Evolutionary conservation across 1,140 invertebrate species (phyloP).

Genomic region (Drosophila nigromelanica): DNA sequence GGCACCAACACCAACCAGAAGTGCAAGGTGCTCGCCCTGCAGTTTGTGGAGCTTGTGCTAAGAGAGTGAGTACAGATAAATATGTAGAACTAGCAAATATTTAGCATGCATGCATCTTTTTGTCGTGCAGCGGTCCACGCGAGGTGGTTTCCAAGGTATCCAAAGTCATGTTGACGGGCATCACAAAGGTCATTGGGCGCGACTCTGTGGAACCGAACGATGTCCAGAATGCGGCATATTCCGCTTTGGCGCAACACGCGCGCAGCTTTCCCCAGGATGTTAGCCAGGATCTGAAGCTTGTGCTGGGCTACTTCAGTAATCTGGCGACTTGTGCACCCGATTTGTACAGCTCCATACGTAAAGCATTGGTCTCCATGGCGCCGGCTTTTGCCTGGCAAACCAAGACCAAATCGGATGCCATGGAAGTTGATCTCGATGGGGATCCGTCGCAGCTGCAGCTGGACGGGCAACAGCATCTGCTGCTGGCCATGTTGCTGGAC

Average conservation of each 20-base stretch:
- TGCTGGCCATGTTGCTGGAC: constrained; percentile 84
- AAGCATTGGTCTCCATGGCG: constrained; percentile 89
- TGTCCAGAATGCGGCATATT: constrained; percentile 80
- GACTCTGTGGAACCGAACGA: constrained; percentile 84
- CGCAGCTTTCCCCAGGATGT: constrained; percentile 88
- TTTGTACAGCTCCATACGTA: constrained; percentile 88
- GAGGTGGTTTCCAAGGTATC: constrained; percentile 87
- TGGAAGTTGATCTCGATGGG: constrained; percentile 52
- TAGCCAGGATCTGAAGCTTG: constrained; percentile 85
- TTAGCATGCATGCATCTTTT: constrained; percentile 1
- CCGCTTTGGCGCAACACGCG: constrained; percentile 85
- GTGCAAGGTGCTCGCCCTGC: constrained; percentile 91
- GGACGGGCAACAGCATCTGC: constrained; percentile 85
- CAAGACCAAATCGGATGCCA: constrained; percentile 68
- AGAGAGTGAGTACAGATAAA: constrained; percentile 86
- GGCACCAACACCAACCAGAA: constrained; percentile 92
- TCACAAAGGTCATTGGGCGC: constrained; percentile 88
- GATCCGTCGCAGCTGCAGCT: constrained; percentile 78
- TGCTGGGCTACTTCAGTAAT: constrained; percentile 84
- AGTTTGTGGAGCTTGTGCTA: constrained; percentile 92
- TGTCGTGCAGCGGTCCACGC: constrained; percentile 85
- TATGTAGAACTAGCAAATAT: not conserved
- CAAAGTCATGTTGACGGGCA: constrained; percentile 88
- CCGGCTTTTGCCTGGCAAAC: constrained; percentile 87
- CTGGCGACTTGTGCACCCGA: constrained; percentile 85